Evolutionary conservation across 2,888 invertebrate genomes (phyloP), one percentile per base, ranked within the genome.

Genomic region (Latheticus oryzae): DNA sequence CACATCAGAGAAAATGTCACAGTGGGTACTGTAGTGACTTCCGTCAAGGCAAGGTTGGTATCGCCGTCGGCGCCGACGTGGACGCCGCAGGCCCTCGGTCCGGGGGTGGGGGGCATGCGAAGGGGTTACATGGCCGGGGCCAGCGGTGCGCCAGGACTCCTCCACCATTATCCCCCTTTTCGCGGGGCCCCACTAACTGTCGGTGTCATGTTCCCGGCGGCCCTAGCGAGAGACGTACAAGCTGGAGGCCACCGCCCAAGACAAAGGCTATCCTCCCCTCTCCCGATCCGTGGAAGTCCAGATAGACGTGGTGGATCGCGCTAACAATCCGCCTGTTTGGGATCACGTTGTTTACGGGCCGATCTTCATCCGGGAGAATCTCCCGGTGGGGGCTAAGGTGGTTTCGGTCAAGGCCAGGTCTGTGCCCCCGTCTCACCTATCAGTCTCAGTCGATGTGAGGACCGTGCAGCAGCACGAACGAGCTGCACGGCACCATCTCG

Each of bases 331-430:
- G 83, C 95, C 93, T 83, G 92, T 93, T 82, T 96, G 94, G 95
- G 95, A 93, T 85, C 91, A 95, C 86, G 88, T 88, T 82, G 91
- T 93, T 83, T 96, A 95, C 85, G 95, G 95, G 81, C 95, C 95
- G 80, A 93, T 95, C 88, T 92, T 89, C 90, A 93, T 95, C 84
- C 91, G 93, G 89, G 95, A 96, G 87, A 95, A 95, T 87, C 90
- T 93, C 87, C 91, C 95, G 85, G 94, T 95, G 81, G 96, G 95
- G 85, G 93, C 93, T 85, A 94, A 91, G 89, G 94, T 96, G 87
- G 91, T 95, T 84, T 94, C 95, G 84, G 91, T 95, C 84, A 95
- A 95, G 91, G 96, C 96, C 90, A 95, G 95, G 95, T 95, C 93
- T 90, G 93, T 91, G 80, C 64, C 69, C 62, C 40, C 23, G 35